Evolutionary conservation across 2,113 vertebrate genomes (phyloP), one percentile per base, ranked within the genome.

Genomic region (Hylia prasina): DNA sequence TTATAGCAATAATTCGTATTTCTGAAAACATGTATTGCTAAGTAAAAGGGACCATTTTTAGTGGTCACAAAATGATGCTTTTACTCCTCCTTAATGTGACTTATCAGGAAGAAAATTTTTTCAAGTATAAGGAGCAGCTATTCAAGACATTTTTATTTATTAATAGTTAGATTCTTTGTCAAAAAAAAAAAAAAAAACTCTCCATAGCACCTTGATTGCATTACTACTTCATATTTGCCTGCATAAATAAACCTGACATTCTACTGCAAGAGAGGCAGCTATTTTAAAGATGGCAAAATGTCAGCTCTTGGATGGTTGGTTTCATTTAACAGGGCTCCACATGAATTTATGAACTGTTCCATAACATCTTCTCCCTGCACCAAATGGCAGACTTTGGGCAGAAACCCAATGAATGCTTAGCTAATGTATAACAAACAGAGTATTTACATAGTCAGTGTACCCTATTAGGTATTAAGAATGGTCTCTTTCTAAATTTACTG

Each of bases 291-390:
- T 98, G 98, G 98, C 97, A 98, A 97, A 98, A 98, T 97, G 96
- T 98, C 97, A 98, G 97, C 97, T 98, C 97, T 97, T 98, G 97
- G 98, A 98, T 97, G 97, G 97, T 97, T 98, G 98, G 96, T 98
- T 98, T 98, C 98, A 98, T 98, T 98, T 97, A 98, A 97, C 97
- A 97, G 97, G 97, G 96, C 95, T 98, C 97, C 97, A 97, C 95
- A 95, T 98, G 96, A 98, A 98, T 98, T 98, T 98, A 98, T 98
- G 97, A 98, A 97, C 98, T 98, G 97, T 98, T 98, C 97, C 79
- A 39, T 96, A 98, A 98, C 90, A 96, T 98, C 98, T 98, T 98
- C 98, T 98, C 96, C 97, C 96, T 97, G 97, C 97, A 98, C 97
- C 96, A 94, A 98, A 97, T 98, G 97, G 97, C 97, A 98, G 98